Percentiles rank a stretch among this genome's conserved stretches.
These are phyloP conservation scores for Nomada goodeniana DNA, from an alignment of 2,888 invertebrate genomes.

Conservation along the genomic window DNA sequence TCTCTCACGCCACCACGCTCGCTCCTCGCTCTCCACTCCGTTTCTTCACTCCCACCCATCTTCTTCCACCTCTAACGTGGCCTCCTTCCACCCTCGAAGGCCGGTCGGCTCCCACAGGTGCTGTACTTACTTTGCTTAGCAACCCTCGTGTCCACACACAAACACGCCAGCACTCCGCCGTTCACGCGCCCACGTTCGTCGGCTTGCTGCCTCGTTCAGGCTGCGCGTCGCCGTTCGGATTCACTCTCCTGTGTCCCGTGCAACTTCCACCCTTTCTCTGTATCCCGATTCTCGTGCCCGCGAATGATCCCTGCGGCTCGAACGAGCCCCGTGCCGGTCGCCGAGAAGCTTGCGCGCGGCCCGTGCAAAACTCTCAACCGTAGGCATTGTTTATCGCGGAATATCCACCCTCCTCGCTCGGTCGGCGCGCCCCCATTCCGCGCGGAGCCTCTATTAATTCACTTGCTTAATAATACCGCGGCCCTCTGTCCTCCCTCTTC, in stretches of 20 bases:
- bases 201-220: slow-evolving; percentile 41
- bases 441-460: slow-evolving; percentile 82
- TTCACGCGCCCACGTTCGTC: slow-evolving; percentile 37
- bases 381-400: slow-evolving; percentile 81
- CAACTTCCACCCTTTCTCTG: not conserved
- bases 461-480: slow-evolving; percentile 83
- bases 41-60: slow-evolving; percentile 47
- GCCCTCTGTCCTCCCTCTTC: slow-evolving; percentile 48
- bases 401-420: slow-evolving; percentile 74
- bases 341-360: slow-evolving; percentile 19
- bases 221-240: slow-evolving; percentile 31
- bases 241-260: not conserved
- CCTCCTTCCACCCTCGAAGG: slow-evolving; percentile 65
- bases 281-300: not conserved
- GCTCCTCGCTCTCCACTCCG: slow-evolving; percentile 39
- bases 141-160: slow-evolving; percentile 77
- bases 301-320: not conserved
- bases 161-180: slow-evolving; percentile 42
- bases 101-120: slow-evolving; percentile 81
- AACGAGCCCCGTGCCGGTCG: slow-evolving; percentile 8
- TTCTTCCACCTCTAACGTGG: slow-evolving; percentile 51
- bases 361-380: slow-evolving; percentile 61
- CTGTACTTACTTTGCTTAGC: slow-evolving; percentile 79
- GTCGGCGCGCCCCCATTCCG: slow-evolving; percentile 58
- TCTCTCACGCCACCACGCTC: slow-evolving; percentile 31